Evolutionary conservation across 2,888 invertebrate species (phyloP), one percentile per base, ranked within the genome.

Genomic region (Lithosia quadra): DNA sequence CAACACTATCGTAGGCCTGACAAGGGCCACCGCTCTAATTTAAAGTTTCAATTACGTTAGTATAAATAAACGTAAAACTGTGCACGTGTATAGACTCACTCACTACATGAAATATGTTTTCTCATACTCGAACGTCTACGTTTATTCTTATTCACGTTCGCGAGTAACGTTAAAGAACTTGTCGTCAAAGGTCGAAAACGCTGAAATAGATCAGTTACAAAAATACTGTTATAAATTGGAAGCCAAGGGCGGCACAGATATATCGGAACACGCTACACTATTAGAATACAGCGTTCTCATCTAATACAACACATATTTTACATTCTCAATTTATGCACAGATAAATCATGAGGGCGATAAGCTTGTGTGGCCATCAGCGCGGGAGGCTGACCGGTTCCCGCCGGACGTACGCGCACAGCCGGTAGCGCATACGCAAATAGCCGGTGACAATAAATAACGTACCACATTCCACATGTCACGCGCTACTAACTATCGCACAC

Each of bases 191-290:
- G 78, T 74, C 79, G 65, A 49, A 21, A 22, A 11, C 34, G 43
- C 67, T 60, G 39, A 78, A 79, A 79, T 79, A 78, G 79, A 73
- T 63, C 53, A 34, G 56, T 60, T 68, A 59, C 69, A 71, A 76
- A 76, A 72, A 74, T 74, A 71, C 62, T 65, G 61, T 55, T 56
- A 68, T 36, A 24, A 65, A 69, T 64, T 68, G 57, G 71, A 71
- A 75, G 80, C 73, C 80, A 79, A 79, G 80, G 80, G 64, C 77
- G 59, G 59, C 56, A 39, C 43, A 22, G n/a, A 43, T 55, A 28
- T 66, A 39, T 60, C 22, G 39, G 49, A 56, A 56, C 63, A 58
- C 58, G 34, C 21, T 39, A 67, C 66, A 7, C 22, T 53, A 59
- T 62, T 68, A 67, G 33, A 62, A 43, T 34, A 28, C 21, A 24